phyloP scores from a whole-genome alignment of 2,888 invertebrate species.

The Phasia obesa region DNA sequence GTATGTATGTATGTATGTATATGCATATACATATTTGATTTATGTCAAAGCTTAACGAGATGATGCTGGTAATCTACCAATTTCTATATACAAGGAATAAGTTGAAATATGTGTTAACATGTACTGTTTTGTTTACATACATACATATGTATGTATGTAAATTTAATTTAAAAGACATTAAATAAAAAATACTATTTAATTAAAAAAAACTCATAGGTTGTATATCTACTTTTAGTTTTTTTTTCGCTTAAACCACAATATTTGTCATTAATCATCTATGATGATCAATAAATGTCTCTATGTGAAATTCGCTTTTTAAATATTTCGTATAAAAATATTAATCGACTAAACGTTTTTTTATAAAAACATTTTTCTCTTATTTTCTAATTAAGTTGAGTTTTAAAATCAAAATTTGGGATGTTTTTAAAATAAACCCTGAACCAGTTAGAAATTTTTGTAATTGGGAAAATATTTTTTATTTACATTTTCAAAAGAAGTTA shows the following conservation, averaged over 20 bases:
- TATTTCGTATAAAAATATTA: too few species aligned
- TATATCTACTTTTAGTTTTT: not conserved
- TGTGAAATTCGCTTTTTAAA: too few species aligned
- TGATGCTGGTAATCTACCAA: conserved; percentile 57
- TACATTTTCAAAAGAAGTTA: too few species aligned
- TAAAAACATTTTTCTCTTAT: too few species aligned
- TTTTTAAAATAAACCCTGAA: too few species aligned
- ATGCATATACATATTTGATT: too few species aligned
- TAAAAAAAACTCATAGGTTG: not conserved
- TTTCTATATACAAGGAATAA: conserved; percentile 4
- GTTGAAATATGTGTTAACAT: not conserved
- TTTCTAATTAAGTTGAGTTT: too few species aligned
- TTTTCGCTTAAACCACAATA: conserved; percentile 32
- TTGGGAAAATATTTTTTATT: too few species aligned
- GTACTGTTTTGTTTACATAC: not conserved
- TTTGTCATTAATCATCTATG: conserved; percentile 81
- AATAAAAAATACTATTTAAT: conserved; percentile 26
- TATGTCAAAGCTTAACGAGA: conserved; percentile 80
- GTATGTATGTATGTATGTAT: too few species aligned
- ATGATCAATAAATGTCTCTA: conserved; percentile 82
- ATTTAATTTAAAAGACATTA: conserved; percentile 56
- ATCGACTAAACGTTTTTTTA: too few species aligned
- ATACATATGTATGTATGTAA: not conserved
- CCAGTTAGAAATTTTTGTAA: too few species aligned
- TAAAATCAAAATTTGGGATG: too few species aligned